Evolutionary conservation across 2,888 invertebrate species (phyloP), one percentile per base, ranked within the genome.

Genomic region (Eupithecia vulgata): DNA sequence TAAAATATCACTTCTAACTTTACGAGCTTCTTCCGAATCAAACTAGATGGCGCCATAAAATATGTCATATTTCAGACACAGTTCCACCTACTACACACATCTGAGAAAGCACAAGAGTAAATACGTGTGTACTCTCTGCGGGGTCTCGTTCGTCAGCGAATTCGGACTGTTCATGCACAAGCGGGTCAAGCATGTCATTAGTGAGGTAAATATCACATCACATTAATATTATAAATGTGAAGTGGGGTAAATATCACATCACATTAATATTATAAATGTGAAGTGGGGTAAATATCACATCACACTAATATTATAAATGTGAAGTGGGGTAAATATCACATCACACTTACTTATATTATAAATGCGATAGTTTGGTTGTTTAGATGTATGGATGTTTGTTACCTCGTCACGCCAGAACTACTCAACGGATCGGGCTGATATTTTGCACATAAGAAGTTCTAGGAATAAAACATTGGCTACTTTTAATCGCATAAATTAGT

Each of bases 21-120:
- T 8, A 8, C n/a, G 48, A 52, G 52, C 21, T 52, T 13, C 57
- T 12, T 25, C 25, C 25, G 0, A 30, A 25, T 21, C 12, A 57
- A 57, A 57, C 57, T 57, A 57, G 57, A 57, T 57, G 57, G 57
- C 57, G 57, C 25, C 25, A 8, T 21, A 57, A 57, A 57, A 57
- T 5, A 25, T 25, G 0, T 25, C 12, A 4, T 52, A 62, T 65
- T 75, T 69, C 76, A 89, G 89, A 12, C 90, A 90, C 70, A 70
- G 84, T 30, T 88, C 89, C 4, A 87, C 90, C 7, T 89, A 87
- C 80, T 90, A 90, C 82, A 87, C 88, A 0, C 89, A 89, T 72
- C 45, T 89, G 6, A 84, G 89, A 35, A 87, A 85, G 37, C 89
- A 88, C 61, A 81, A 88, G 30, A 87, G 88, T 70, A 81, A 83